Conservation (phyloP, 2,888 invertebrate species). For the Papilio protenor region DNA sequence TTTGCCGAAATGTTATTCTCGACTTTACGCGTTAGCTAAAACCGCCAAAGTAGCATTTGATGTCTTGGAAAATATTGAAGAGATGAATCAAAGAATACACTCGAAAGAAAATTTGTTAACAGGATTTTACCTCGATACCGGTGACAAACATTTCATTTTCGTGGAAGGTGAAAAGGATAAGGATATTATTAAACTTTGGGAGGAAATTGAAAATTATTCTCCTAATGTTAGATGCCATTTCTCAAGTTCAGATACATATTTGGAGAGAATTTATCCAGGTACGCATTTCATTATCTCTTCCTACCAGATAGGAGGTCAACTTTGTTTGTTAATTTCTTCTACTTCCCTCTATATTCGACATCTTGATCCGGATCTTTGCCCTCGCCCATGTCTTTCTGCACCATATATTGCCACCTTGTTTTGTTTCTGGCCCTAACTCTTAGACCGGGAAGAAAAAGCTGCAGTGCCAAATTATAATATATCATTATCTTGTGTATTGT, state of each 20-base stretch:
- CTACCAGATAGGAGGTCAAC: too few relatives aligned
- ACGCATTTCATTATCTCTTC: too few relatives aligned
- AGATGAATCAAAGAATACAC: conserved; percentile 60
- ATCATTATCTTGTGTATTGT: neutral
- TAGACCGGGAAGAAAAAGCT: too few relatives aligned
- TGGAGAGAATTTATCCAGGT: conserved; percentile 70
- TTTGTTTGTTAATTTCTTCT: too few relatives aligned
- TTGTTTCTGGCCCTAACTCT: too few relatives aligned
- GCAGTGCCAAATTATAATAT: too few relatives aligned
- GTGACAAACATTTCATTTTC: conserved; percentile 63
- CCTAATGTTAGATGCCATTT: conserved; percentile 62
- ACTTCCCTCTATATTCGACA: too few relatives aligned
- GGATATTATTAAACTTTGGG: conserved; percentile 67
- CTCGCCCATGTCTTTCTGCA: too few relatives aligned
- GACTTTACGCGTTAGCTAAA: conserved; percentile 63
- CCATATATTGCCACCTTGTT: too few relatives aligned
- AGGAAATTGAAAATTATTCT: conserved; percentile 64
- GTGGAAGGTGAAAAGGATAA: conserved; percentile 72
- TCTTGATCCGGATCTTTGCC: too few relatives aligned
- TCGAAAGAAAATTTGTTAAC: conserved; percentile 59
- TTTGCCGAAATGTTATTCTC: conserved; percentile 58
- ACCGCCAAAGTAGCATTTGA: conserved; percentile 55
- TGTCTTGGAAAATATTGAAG: conserved; percentile 58
- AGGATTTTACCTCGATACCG: conserved; percentile 73
- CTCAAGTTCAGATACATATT: conserved; percentile 64